A percentile compares a stretch with the other conserved stretches of the same genome.
Evolutionary conservation across 2,797 vertebrate species (phyloP).

Genomic region (Hozukius guyotensis): DNA sequence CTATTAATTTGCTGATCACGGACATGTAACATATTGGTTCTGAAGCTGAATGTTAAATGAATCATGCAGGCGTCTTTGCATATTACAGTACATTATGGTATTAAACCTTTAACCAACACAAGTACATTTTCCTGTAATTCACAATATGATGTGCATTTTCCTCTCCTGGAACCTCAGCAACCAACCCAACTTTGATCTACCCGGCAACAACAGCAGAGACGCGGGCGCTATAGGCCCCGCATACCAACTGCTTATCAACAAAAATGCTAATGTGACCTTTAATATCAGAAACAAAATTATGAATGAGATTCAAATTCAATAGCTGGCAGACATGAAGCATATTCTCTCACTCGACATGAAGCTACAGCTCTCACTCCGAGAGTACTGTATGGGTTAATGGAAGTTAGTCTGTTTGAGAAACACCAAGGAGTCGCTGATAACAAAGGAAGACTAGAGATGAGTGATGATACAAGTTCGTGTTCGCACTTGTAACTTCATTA

Average conservation of each 20-base stretch:
- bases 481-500: conserved; percentile 19
- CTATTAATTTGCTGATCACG: conserved; percentile 27
- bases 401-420: conserved; percentile 54
- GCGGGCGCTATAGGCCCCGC: conserved; percentile 51
- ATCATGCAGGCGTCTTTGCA: neutral
- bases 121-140: conserved; percentile 17
- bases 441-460: conserved; percentile 32
- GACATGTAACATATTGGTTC: conserved; percentile 11
- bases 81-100: neutral
- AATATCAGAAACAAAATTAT: conserved; percentile 81
- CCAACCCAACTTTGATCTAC: conserved; percentile 20
- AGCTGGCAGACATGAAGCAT: conserved; percentile 70
- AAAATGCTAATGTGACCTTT: conserved; percentile 86
- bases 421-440: conserved; percentile 28
- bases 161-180: conserved; percentile 13
- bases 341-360: conserved; percentile 57
- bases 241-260: conserved; percentile 80
- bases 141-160: conserved; percentile 8
- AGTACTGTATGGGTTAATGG: conserved; percentile 58
- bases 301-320: conserved; percentile 80
- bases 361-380: conserved; percentile 42
- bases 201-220: conserved; percentile 47
- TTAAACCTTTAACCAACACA: conserved; percentile 10
- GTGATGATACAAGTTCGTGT: conserved; percentile 29
- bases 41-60: conserved; percentile 2